Evolutionary conservation across 2,113 vertebrate species (phyloP).

Genomic region (Phrynocephalus versicolor): DNA sequence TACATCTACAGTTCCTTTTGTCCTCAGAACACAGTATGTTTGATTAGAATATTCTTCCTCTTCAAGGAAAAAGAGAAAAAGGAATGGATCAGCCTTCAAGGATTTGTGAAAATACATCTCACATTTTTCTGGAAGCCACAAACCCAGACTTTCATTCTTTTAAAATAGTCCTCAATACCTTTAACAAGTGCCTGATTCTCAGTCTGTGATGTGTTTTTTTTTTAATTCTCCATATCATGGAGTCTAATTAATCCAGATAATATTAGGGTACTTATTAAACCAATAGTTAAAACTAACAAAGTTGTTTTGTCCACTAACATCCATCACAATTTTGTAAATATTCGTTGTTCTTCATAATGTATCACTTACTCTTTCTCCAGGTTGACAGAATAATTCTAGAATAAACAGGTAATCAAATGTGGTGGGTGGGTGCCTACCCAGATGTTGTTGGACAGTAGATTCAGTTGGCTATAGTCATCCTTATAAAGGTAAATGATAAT

Average conservation of each 20-base stretch:
- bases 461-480: too few relatives aligned
- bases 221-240: background rate
- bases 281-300: background rate
- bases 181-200: background rate
- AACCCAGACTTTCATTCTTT: background rate
- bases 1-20: too few relatives aligned
- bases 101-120: background rate
- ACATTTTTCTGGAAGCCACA: background rate
- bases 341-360: background rate
- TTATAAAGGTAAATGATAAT: too few relatives aligned
- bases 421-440: too few relatives aligned
- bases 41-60: too few relatives aligned
- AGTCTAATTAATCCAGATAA: background rate
- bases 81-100: background rate
- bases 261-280: background rate
- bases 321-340: background rate
- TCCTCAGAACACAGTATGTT: too few relatives aligned
- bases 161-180: background rate
- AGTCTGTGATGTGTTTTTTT: background rate
- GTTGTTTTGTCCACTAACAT: background rate
- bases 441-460: too few relatives aligned
- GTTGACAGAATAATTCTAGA: background rate
- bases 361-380: background rate
- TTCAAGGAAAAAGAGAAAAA: background rate
- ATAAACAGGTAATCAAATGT: background rate